Evolutionary conservation across 2,797 vertebrate species (phyloP), one percentile per base, ranked within the genome.

Genomic region (Lophius americanus): DNA sequence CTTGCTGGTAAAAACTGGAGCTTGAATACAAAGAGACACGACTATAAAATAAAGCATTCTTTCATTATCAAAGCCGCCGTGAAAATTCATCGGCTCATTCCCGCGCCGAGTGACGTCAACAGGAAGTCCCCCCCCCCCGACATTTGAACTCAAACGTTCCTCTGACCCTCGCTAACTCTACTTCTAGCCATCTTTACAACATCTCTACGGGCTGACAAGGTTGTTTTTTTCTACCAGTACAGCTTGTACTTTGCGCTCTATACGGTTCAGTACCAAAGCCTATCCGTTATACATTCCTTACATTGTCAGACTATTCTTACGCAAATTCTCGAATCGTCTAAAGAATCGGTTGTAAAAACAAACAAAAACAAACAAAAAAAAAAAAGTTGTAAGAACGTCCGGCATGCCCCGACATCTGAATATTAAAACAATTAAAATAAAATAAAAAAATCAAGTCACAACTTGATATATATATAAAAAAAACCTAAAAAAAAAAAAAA

Each of bases 201-300:
- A 72, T 80, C 46, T 75, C 75, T 79, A 86, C 64, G 80, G 65
- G 70, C 79, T 84, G 74, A 70, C 68, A 13, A 83, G 82, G 62
- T 73, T 52, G 9, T 57, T 78, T 81, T 60, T 70, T 65, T 79
- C 86, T 86, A 83, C 60, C 73, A 38, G 79, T 82, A 75, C 78
- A 81, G 71, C 80, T 68, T 77, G 82, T 74, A 79, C 60, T 68
- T 72, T 76, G 76, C 75, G 77, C 76, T 85, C 83, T 60, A 79
- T 67, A 76, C 67, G 76, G 76, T 83, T 86, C 83, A 89, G 82
- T 88, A 89, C 86, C 85, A 86, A 87, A 76, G 73, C 66, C 73
- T 83, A 83, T 54, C 73, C 71, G 79, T 78, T 85, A 64, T 81
- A 89, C 84, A 89, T 87, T 88, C 85, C 83, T 89, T 76, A 84